phyloP scores from a whole-genome alignment of 2,888 invertebrate species.

The Aproaerema taeniolella region DNA sequence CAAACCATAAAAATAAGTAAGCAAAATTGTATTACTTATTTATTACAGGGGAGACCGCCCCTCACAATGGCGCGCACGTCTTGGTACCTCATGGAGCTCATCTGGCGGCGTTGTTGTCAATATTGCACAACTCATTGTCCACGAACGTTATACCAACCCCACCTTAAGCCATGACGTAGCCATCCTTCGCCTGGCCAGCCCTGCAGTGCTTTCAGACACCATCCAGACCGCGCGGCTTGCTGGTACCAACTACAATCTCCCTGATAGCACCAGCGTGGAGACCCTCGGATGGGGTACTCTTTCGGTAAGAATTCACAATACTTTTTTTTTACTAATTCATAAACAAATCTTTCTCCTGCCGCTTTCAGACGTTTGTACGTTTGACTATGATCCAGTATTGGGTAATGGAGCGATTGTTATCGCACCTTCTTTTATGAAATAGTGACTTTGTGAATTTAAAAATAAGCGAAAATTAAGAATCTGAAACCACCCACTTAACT shows the following conservation, averaged over 20 bases:
- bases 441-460: no score
- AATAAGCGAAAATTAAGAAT: no score
- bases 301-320: constrained; percentile 22
- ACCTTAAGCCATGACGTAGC: constrained; percentile 30
- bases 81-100: constrained; percentile 29
- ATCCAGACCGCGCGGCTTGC: constrained; percentile 27
- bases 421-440: no score
- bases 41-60: constrained; percentile 23
- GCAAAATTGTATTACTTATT: no score
- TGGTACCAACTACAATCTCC: constrained; percentile 27
- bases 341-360: no score
- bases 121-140: constrained; percentile 15
- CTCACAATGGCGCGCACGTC: constrained; percentile 26
- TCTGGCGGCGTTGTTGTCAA: constrained; percentile 29
- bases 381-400: no score
- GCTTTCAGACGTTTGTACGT: no score
- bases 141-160: constrained; percentile 24
- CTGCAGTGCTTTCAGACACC: constrained; percentile 11
- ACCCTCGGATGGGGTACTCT: constrained; percentile 51
- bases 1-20: no score
- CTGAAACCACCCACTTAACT: no score
- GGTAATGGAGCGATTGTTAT: no score
- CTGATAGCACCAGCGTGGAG: constrained; percentile 29
- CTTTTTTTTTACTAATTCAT: no score
- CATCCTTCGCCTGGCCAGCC: constrained; percentile 21